phyloP scores from a whole-genome alignment of 2,888 invertebrate species.

The Amiota minor region DNA sequence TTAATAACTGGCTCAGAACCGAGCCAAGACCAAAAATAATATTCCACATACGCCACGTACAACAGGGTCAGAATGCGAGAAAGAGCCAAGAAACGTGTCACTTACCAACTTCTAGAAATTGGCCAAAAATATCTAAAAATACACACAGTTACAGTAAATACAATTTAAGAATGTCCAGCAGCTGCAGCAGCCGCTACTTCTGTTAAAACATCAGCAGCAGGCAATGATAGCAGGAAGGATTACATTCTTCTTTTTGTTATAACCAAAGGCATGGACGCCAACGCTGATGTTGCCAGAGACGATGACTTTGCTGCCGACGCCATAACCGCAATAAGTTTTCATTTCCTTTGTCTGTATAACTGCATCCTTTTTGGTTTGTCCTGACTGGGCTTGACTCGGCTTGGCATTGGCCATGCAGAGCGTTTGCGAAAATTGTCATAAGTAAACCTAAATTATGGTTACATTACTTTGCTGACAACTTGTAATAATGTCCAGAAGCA shows the following conservation, averaged over 20 bases:
- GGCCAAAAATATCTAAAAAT: constrained; percentile 14
- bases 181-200: neutral
- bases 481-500: constrained; percentile 27
- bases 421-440: neutral
- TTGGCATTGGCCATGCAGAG: neutral
- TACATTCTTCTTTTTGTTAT: neutral
- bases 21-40: constrained; percentile 7
- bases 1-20: neutral
- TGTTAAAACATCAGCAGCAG: no score
- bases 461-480: constrained; percentile 29
- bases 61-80: neutral
- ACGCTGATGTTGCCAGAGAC: no score
- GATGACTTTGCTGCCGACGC: neutral
- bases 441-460: constrained; percentile 29
- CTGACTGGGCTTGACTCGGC: neutral
- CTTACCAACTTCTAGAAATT: neutral
- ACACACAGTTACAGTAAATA: constrained; percentile 11
- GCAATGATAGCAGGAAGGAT: no score
- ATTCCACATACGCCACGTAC: constrained; percentile 18
- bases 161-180: constrained; percentile 20
- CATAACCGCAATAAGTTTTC: constrained; percentile 26
- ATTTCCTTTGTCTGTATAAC: constrained; percentile 20
- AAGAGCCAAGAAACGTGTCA: neutral
- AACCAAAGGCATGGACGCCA: neutral
- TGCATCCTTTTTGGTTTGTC: constrained; percentile 9